phyloP scores from a whole-genome alignment of 2,888 invertebrate genomes.

The Protonemura montana region DNA sequence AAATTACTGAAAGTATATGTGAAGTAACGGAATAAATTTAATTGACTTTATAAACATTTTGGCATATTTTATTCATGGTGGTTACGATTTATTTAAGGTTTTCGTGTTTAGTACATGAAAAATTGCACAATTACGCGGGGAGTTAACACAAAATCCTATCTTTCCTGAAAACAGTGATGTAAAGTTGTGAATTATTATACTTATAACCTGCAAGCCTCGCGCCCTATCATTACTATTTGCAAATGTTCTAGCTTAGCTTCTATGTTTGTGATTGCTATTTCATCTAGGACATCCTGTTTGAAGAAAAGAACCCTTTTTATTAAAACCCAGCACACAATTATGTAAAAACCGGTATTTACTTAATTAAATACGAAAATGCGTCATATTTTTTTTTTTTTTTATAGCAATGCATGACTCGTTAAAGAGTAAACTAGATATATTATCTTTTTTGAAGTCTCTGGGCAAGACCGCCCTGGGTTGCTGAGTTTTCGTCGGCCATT shows the following conservation, averaged over 20 bases:
- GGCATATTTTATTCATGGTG: too few relatives aligned
- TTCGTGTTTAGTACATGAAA: not conserved
- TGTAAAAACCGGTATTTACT: constrained; percentile 7
- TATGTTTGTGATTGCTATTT: not conserved
- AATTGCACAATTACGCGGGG: not conserved
- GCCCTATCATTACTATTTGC: not conserved
- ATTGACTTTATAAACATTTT: too few relatives aligned
- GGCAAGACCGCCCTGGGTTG: too few relatives aligned
- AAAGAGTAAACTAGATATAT: not conserved
- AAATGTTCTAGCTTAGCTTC: not conserved
- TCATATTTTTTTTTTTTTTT: not conserved
- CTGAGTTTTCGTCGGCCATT: too few relatives aligned
- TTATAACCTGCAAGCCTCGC: not conserved
- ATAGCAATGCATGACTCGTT: not conserved
- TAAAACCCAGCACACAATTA: not conserved
- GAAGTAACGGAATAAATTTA: too few relatives aligned
- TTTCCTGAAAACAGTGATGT: not conserved
- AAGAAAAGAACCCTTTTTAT: not conserved
- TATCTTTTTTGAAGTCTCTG: not conserved
- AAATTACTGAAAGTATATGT: too few relatives aligned
- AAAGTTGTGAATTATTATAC: not conserved
- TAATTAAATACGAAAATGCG: not conserved
- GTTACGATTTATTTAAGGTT: too few relatives aligned
- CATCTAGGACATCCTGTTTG: not conserved
- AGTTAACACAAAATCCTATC: not conserved